Conservation (phyloP, 2,113 vertebrate species). For the Beaufortia kweichowensis region DNA sequence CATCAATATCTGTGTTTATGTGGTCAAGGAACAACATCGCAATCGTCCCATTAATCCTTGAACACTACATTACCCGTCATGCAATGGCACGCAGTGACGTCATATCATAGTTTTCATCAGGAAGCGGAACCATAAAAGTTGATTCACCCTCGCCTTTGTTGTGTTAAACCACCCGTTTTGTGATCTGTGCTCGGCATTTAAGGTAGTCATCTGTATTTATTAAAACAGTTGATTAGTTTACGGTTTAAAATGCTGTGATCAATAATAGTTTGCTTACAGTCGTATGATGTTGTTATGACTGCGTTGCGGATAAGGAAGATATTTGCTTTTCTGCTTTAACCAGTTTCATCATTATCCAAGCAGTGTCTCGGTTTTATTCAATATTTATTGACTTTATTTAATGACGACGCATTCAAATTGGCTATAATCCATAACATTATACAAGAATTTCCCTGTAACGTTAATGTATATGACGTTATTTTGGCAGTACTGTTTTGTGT, state of each 20-base stretch:
- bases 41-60: not conserved
- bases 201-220: conserved; percentile 19
- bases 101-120: conserved; percentile 22
- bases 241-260: not conserved
- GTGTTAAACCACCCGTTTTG: conserved; percentile 42
- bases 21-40: too few relatives aligned
- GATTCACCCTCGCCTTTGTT: conserved; percentile 44
- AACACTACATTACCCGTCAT: conserved; percentile 49
- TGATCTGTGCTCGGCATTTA: not conserved
- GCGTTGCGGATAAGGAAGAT: not conserved
- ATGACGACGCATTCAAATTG: too few relatives aligned
- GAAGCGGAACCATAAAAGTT: conserved; percentile 54
- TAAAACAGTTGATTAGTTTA: not conserved
- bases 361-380: not conserved
- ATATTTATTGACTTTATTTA: not conserved
- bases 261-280: not conserved
- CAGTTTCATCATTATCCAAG: not conserved
- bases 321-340: not conserved
- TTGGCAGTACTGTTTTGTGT: conserved; percentile 27
- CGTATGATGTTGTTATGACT: conserved; percentile 1
- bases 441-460: not conserved
- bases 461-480: conserved; percentile 13
- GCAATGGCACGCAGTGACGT: not conserved
- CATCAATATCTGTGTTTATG: too few relatives aligned
- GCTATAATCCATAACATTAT: not conserved